Percentiles rank a stretch among this genome's conserved stretches.
Evolutionary conservation across 2,113 vertebrate species (phyloP).

Genomic region (Procavia capensis): DNA sequence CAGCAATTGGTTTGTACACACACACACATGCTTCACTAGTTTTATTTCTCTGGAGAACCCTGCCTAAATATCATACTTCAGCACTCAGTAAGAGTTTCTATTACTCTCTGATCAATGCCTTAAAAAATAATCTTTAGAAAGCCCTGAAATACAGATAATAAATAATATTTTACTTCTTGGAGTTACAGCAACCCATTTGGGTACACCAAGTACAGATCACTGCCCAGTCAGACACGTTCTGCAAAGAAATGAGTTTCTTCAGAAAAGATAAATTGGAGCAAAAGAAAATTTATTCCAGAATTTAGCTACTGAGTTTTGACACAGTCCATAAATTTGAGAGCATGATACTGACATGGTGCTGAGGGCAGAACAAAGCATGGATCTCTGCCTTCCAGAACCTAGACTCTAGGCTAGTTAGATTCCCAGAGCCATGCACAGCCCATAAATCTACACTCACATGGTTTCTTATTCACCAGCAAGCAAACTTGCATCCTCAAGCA

Average conservation of each 20-base stretch:
- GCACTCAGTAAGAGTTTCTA: not conserved
- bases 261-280: not conserved
- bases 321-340: not conserved
- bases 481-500: not conserved
- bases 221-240: constrained; percentile 5
- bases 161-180: not conserved
- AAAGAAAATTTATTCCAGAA: not conserved
- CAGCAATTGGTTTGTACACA: too few species aligned
- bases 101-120: not conserved
- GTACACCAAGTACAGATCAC: not conserved
- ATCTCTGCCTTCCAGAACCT: not conserved
- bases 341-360: not conserved
- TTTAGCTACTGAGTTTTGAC: not conserved
- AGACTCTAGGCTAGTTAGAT: not conserved
- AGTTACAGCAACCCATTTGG: not conserved
- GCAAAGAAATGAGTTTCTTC: not conserved
- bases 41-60: not conserved
- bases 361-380: not conserved
- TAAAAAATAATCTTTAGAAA: constrained; percentile 15
- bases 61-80: not conserved
- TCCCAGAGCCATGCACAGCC: not conserved
- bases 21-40: too few species aligned
- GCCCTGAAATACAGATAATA: not conserved
- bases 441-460: not conserved
- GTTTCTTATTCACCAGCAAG: not conserved